Base-by-base conservation (phyloP, 1,140 invertebrate species). In the Papilio xuthus region DNA sequence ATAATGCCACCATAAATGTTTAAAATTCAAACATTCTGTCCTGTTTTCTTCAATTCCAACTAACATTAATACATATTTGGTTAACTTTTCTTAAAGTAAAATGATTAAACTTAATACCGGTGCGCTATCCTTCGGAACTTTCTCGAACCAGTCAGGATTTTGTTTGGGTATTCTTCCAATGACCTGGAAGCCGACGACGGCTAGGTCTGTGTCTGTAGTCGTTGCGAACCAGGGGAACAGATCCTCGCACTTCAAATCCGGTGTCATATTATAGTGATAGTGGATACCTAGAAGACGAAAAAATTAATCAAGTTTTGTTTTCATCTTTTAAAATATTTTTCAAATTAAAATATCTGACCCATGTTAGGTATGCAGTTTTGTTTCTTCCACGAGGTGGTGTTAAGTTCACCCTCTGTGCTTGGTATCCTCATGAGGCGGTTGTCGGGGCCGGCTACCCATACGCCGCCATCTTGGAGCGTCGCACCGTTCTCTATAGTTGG, bases 331-430 rank as follows among this genome's bases (percentile, higher is more conserved):
- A 6, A 4, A 6, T 37, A 6, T 37, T 37, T 37, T 7, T 32
- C 7, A 60, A 44, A 23, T 47, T 60, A 77, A 74, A 78, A 20
- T 74, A 78, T 56, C 42, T 79, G 79, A 94, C 92, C 93, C 92
- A 93, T 93, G 70, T 92, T 93, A 20, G 90, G 91, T n/a, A 93
- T 86, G 79, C 93, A 94, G 80, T 93, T 93, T 79, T 93, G 89
- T 80, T 93, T 93, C 79, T 91, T 92, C 79, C 88, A 94, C 0
- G 88, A 78, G 0, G 92, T 92, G 18, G 84, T 88, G 56, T 86
- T 86, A 0, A 93, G 78, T 37, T 92, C 90, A 0, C 82, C 83
- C 75, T 93, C 92, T 2, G 86, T 86, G 76, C 85, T 88, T 0
- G 93, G 91, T 6, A 94, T 90, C 37, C 86, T 83, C 77, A 91